Base-by-base conservation (phyloP, 2,113 vertebrate genomes). In the Callorhinus ursinus region DNA sequence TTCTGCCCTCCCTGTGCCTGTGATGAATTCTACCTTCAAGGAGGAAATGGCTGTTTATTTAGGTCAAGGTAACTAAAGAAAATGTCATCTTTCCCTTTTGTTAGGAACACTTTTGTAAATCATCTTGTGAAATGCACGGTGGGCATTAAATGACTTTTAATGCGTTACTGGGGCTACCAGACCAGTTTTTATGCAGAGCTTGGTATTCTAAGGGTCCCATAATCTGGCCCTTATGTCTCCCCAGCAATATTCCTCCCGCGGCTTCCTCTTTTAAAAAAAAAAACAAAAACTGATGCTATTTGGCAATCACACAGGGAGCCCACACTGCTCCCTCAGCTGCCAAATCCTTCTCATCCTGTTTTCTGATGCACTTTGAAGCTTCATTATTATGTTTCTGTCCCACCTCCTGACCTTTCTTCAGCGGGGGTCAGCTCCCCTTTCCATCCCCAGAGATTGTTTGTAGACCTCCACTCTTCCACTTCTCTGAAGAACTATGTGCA, bases 11-110 rank as follows among this genome's bases (percentile, higher is more conserved):
- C 81, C 1, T 53, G 72, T 92, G 16, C 24, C 49, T 95, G 26
- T 81, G 33, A 94, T 77, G 63, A 33, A 95, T 97, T 97, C 89
- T 71, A 82, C 28, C 96, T 97, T 98, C 76, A 80, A 90, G 90
- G 89, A 93, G 74, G 57, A 21, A 96, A 91, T 1, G 14, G 57
- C 33, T 89, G 46, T 7, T 94, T 98, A 95, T 46, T 91, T 92
- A 97, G 85, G 83, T 93, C 49, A 95, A 92, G 51, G 7, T 63
- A 88, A 31, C 79, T 28, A 88, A 88, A 95, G 69, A 96, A 1
- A 82, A 21, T 74, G 13, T 83, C 65, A 86, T 46, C 74, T 95
- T 91, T 96, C 74, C 42, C 49, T 79, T 7, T 49, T 53, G 79
- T 96, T 93, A 92, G 21, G 9, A 77, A 90, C 33, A 91, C 11